Evolutionary conservation across 2,888 invertebrate species (phyloP).

Genomic region (Oconnorella tubifera): DNA sequence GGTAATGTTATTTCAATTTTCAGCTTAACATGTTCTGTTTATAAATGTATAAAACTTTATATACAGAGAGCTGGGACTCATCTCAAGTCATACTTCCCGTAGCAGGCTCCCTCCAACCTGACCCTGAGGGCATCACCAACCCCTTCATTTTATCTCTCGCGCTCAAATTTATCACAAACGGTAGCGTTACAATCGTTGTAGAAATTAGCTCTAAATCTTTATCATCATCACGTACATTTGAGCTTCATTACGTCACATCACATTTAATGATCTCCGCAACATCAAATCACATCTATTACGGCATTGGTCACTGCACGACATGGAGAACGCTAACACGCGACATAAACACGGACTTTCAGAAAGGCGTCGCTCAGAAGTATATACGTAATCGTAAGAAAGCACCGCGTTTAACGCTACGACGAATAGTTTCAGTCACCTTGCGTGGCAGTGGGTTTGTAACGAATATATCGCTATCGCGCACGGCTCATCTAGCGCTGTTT

Average conservation of each 20-base stretch:
- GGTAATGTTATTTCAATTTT: no score
- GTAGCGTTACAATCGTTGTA: constrained; percentile 74
- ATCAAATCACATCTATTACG: constrained; percentile 75
- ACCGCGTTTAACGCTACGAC: constrained; percentile 32
- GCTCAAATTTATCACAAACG: constrained; percentile 71
- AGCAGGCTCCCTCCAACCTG: background rate
- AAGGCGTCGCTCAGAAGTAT: constrained; percentile 64
- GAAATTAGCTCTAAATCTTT: constrained; percentile 62
- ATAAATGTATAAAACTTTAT: no score
- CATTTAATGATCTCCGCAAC: constrained; percentile 72
- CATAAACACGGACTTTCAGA: constrained; percentile 83
- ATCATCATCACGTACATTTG: constrained; percentile 64
- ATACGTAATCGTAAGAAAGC: constrained; percentile 39
- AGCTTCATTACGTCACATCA: constrained; percentile 77
- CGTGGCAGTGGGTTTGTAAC: constrained; percentile 51
- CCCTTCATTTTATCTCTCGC: constrained; percentile 64
- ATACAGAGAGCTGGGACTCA: no score
- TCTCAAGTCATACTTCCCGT: background rate
- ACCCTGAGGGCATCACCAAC: background rate
- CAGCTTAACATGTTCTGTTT: no score
- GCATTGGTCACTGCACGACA: constrained; percentile 62
- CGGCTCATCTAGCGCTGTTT: constrained; percentile 86
- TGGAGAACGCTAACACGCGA: constrained; percentile 83
- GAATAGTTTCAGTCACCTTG: constrained; percentile 42
- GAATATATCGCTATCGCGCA: constrained; percentile 59